Base-by-base conservation (phyloP, 2,113 vertebrate species). In the Mesocricetus auratus region DNA sequence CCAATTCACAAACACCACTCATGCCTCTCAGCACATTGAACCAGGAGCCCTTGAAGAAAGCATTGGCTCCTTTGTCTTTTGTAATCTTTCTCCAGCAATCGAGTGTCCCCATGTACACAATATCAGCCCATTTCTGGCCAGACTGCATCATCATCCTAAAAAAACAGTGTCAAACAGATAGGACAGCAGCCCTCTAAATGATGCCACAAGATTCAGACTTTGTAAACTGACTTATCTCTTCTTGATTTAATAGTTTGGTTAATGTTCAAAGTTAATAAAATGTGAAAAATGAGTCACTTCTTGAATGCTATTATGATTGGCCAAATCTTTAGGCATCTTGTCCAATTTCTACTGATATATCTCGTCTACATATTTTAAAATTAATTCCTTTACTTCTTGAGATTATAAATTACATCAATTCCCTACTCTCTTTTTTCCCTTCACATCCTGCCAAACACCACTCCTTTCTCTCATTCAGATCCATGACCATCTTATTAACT, bases 281-380 rank as follows among this genome's bases (percentile, higher is more conserved):
- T 85, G 1, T 93, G 45, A 91, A 33, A 8, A 24, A 7, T 36
- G 0, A 64, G 13, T 39, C 58, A 33, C 5, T 24, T 78, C 50
- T 26, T 39, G 0, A 0, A 26, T 71, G 16, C 0, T 78, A 78
- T 83, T 62, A 82, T 75, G 5, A 11, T 31, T 11, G 6, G 9
- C 0, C 7, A 26, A 60, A 83, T 75, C 62, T 56, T 79, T 58
- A 74, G 26, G 47, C 36, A 2, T 69, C 16, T 13, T 87, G 8
- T 94, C 1, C 6, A 7, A 8, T 68, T 75, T 86, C 33, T 9
- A 77, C 4, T 53, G 5, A 45, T 79, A 50, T 21, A 11, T 78
- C 16, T 50, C 50, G 16, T 33, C 11, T 45, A 78, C 19, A 33
- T 78, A 19, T 33, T 53, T 50, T 78, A 17, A 77, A 78, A 29